phyloP scores from a whole-genome alignment of 2,888 invertebrate genomes.

The Sinohyriopsis cumingii region DNA sequence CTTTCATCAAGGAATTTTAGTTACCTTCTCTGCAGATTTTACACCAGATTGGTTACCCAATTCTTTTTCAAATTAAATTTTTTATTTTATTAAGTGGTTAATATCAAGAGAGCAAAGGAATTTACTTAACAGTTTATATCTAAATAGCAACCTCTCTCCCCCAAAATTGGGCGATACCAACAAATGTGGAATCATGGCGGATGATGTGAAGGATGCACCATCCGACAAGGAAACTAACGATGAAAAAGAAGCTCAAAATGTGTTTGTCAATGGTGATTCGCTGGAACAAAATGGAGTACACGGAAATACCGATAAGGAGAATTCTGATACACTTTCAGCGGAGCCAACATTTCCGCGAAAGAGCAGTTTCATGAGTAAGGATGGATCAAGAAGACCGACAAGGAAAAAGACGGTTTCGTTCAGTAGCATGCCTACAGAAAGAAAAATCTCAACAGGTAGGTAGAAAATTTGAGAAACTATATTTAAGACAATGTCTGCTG shows the following conservation, averaged over 20 bases:
- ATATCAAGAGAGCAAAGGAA: too few relatives aligned
- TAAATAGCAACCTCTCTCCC: slow-evolving; percentile 13
- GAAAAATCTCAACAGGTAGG: slow-evolving; percentile 76
- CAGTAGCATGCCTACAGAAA: slow-evolving; percentile 72
- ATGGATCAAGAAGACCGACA: slow-evolving; percentile 43
- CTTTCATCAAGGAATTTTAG: not conserved
- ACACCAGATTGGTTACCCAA: not conserved
- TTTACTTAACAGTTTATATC: not conserved
- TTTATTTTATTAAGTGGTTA: too few relatives aligned
- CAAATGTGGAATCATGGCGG: slow-evolving; percentile 54
- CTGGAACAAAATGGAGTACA: slow-evolving; percentile 43
- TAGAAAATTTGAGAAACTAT: not conserved
- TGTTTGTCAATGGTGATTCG: slow-evolving; percentile 61
- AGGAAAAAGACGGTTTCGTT: slow-evolving; percentile 73
- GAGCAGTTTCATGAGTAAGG: slow-evolving; percentile 67
- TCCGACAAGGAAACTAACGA: slow-evolving; percentile 37
- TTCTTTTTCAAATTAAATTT: too few relatives aligned
- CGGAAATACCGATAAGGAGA: slow-evolving; percentile 41
- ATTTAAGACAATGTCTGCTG: too few relatives aligned
- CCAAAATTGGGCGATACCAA: slow-evolving; percentile 26
- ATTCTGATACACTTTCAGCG: slow-evolving; percentile 41
- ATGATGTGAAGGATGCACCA: slow-evolving; percentile 49
- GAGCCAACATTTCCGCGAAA: slow-evolving; percentile 61
- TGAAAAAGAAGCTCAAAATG: slow-evolving; percentile 48
- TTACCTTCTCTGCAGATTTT: not conserved